Evolutionary conservation across 2,797 vertebrate species (phyloP).

Genomic region (Tarsius wallacei): DNA sequence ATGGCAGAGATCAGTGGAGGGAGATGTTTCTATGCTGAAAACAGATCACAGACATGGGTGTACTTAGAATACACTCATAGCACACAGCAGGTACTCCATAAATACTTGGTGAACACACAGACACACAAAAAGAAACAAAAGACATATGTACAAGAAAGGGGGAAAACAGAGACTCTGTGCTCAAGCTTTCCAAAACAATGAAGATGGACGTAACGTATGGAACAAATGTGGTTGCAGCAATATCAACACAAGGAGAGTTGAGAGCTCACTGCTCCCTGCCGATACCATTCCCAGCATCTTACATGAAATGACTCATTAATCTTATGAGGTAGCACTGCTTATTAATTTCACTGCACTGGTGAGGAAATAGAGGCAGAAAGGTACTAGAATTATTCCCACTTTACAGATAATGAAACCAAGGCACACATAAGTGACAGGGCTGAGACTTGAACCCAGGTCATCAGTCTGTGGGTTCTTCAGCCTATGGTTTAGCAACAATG

Average conservation of each 20-base stretch:
- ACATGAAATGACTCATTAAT: not conserved
- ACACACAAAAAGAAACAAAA: not conserved
- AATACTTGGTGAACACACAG: not conserved
- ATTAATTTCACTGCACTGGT: too few relatives aligned
- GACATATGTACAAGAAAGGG: not conserved
- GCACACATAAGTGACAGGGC: not conserved
- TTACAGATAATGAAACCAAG: not conserved
- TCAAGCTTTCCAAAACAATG: not conserved
- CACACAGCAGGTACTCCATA: not conserved
- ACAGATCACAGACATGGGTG: rapidly evolving
- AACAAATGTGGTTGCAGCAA: rapidly evolving
- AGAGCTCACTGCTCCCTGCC: not conserved
- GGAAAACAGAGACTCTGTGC: not conserved
- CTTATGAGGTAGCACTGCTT: too few relatives aligned
- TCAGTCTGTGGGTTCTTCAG: too few relatives aligned
- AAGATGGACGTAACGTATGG: not conserved
- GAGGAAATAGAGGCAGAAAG: not conserved
- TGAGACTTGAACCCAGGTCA: not conserved
- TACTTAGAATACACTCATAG: not conserved
- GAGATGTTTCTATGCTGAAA: not conserved
- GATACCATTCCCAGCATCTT: not conserved
- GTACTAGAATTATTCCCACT: not conserved
- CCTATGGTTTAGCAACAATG: not conserved
- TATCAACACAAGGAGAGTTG: rapidly evolving
- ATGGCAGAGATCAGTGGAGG: not conserved